Base-by-base conservation (phyloP, 2,113 vertebrate genomes). In the Labeo rohita region DNA sequence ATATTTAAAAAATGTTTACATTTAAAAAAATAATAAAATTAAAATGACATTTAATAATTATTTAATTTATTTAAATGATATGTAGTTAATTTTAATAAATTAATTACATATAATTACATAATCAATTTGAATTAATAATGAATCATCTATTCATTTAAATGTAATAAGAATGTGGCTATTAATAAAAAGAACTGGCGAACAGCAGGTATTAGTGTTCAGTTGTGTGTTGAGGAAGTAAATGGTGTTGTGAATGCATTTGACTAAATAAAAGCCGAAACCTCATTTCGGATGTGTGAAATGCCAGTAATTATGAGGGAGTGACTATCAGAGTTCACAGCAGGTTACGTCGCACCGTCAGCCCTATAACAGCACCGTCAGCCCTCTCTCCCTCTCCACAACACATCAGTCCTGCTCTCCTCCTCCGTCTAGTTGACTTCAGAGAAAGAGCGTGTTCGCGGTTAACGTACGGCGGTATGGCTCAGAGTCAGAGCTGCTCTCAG, bases 381-480 rank as follows among this genome's bases (percentile, higher is more conserved):
- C 73, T 39, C 39, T 39, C 39, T 68, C 36, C 52, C 49, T 80
- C 76, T 70, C 49, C 28, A 10, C 45, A 15, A 15, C 47, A 28
- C 72, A 43, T 47, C 78, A 11, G n/a, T 75, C 15, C 80, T 81
- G 4, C 2, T 61, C 83, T 28, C 28, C 28, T 28, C 5, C 13
- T 47, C 83, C 15, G 12, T 43, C 84, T 85, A 43, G 23, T 39
- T 50, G 70, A 49, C 13, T 65, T 13, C 54, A n/a, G 39, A 56
- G 21, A 34, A 11, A 16, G 56, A 39, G 54, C 39, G 34, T 47
- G 28, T 34, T n/a, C 2, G n/a, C 8, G 21, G 73, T 73, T 34
- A n/a, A 52, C 13, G 50, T 73, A 6, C 45, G 54, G 11, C 39
- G 10, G 39, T 86, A 92, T 95, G 95, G 93, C 92, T 83, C 91